Percentiles rank a stretch among this genome's conserved stretches.
Conservation (phyloP, 35 echinoderm and acorn worm species). For the Chiridota heheva region DNA sequence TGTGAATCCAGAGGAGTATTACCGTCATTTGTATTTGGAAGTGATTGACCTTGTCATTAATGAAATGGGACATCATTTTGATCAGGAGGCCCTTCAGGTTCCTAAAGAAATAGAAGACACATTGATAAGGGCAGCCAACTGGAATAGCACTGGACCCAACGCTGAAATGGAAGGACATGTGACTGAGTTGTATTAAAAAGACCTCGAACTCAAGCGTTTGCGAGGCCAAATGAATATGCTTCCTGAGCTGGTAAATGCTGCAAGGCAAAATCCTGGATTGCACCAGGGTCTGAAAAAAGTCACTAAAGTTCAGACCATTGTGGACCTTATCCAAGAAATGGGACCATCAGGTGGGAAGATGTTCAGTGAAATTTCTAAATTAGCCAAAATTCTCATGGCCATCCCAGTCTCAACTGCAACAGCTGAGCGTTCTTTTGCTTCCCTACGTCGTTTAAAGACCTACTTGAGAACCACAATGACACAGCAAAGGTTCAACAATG, state of each 20-base stretch:
- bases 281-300: neutral
- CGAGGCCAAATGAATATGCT: neutral
- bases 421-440: no score
- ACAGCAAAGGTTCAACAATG: no score
- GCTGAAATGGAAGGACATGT: neutral
- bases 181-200: neutral
- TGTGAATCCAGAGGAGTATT: slow-evolving; percentile 7
- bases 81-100: slow-evolving; percentile 9
- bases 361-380: slow-evolving; percentile 10
- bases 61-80: slow-evolving; percentile 10
- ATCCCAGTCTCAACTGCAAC: no score
- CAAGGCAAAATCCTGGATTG: neutral
- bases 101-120: slow-evolving; percentile 2
- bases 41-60: neutral
- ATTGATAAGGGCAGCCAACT: neutral
- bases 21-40: slow-evolving; percentile 16
- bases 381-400: neutral
- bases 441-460: no score
- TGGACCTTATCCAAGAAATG: neutral
- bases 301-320: neutral
- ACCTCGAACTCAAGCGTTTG: neutral
- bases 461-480: no score
- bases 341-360: slow-evolving; percentile 9
- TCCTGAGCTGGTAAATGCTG: neutral
- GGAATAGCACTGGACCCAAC: slow-evolving; percentile 10